These are phyloP conservation scores for Drosophila picticornis DNA, from an alignment of 2,888 invertebrate species.

Conservation along the genomic window DNA sequence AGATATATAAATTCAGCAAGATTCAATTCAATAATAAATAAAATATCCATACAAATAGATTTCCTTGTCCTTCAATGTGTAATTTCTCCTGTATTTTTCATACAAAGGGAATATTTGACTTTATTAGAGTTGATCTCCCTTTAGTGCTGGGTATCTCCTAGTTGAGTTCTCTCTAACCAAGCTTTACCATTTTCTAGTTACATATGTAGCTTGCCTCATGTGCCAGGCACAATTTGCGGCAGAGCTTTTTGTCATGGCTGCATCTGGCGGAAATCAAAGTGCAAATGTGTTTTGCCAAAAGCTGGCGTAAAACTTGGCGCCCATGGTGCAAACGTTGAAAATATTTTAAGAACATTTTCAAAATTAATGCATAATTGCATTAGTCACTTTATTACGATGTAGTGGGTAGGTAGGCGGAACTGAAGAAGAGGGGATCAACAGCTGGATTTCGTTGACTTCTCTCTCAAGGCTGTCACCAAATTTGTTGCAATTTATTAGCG, in stretches of 20 bases:
- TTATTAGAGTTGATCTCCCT: not conserved
- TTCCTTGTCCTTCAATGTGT: not conserved
- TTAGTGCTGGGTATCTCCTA: not conserved
- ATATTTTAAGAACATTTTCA: slow-evolving; percentile 51
- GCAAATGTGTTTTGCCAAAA: slow-evolving; percentile 75
- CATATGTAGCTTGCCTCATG: not conserved
- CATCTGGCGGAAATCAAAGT: slow-evolving; percentile 71
- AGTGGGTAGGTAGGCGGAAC: not conserved
- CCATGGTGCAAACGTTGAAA: slow-evolving; percentile 61
- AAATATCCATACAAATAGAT: not conserved
- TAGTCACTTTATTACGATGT: slow-evolving; percentile 63
- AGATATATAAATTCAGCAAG: not conserved
- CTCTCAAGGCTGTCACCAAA: slow-evolving; percentile 42
- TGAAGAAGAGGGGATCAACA: not conserved
- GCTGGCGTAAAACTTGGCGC: slow-evolving; percentile 55
- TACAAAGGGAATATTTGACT: not conserved
- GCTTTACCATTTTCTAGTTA: not conserved
- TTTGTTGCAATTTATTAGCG: slow-evolving; percentile 71
- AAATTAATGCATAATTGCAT: slow-evolving; percentile 79
- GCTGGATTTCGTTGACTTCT: not conserved
- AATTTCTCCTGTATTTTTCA: not conserved
- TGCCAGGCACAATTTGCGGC: slow-evolving; percentile 5
- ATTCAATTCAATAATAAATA: not conserved
- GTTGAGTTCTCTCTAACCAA: not conserved
- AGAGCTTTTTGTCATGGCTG: slow-evolving; percentile 18